Evolutionary conservation across 1,140 invertebrate species (phyloP).

Genomic region (Sarcophaga bullata): DNA sequence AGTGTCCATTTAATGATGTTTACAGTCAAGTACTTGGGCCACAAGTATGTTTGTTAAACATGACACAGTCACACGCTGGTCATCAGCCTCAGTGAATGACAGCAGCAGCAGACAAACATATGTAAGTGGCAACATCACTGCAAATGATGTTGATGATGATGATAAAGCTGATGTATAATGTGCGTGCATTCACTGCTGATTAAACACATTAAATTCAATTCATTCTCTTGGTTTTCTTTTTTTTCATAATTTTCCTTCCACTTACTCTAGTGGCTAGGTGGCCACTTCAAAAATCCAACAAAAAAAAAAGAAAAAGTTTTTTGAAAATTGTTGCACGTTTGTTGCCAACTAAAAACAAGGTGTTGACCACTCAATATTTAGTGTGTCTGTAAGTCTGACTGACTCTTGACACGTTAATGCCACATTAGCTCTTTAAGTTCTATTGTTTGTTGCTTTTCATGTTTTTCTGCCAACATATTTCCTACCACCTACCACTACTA

Average conservation of each 20-base stretch:
- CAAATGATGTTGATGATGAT: neutral
- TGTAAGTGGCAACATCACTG: too few relatives aligned
- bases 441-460: too few relatives aligned
- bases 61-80: neutral
- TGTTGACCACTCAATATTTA: neutral
- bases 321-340: neutral
- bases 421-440: neutral
- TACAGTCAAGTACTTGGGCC: neutral
- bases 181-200: slow-evolving; percentile 17
- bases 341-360: neutral
- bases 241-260: neutral
- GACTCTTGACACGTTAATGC: slow-evolving; percentile 4
- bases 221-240: neutral
- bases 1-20: neutral
- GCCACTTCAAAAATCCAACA: too few relatives aligned
- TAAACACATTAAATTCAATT: slow-evolving; percentile 8
- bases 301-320: too few relatives aligned
- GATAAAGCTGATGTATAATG: neutral
- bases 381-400: neutral
- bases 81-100: neutral
- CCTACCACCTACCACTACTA: too few relatives aligned
- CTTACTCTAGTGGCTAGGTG: neutral
- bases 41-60: slow-evolving; percentile 4
- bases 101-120: neutral
- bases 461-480: too few relatives aligned